A percentile compares a stretch with the other conserved stretches of the same genome.
Evolutionary conservation across 2,888 invertebrate species (phyloP).

Genomic region (Bruchidius siliquastri): DNA sequence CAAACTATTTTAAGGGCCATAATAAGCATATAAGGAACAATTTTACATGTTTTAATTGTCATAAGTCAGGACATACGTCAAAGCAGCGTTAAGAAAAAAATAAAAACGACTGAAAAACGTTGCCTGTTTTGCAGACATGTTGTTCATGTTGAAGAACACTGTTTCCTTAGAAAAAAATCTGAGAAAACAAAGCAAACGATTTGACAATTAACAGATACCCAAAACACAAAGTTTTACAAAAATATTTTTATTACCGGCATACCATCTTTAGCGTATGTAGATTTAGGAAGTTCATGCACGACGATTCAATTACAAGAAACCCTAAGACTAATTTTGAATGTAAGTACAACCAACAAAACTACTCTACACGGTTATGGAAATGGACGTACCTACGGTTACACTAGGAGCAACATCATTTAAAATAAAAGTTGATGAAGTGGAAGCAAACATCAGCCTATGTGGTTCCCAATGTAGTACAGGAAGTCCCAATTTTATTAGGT

Average conservation of each 20-base stretch:
- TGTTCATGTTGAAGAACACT: constrained; percentile 5
- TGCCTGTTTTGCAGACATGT: constrained; percentile 3
- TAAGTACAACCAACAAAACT: constrained; percentile 5
- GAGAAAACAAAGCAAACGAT: constrained; percentile 2
- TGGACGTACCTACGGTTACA: constrained; percentile 10
- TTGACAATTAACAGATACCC: constrained; percentile 9
- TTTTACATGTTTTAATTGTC: neutral
- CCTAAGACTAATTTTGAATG: constrained; percentile 6
- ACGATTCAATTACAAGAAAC: constrained; percentile 13
- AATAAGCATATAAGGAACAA: neutral
- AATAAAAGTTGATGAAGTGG: constrained; percentile 15
- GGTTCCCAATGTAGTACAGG: constrained; percentile 16
- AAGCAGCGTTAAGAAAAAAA: neutral
- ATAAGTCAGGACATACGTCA: constrained; percentile 1
- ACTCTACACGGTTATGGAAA: constrained; percentile 17
- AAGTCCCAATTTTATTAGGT: constrained; percentile 18
- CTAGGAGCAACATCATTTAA: constrained; percentile 9
- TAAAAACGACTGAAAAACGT: neutral
- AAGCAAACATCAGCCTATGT: constrained; percentile 10
- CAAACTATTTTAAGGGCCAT: neutral
- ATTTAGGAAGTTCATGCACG: constrained; percentile 19
- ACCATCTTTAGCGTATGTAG: constrained; percentile 17
- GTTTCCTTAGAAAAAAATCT: constrained; percentile 1
- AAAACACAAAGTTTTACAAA: constrained; percentile 15
- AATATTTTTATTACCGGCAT: constrained; percentile 11